These are phyloP conservation scores for Drosophila stalkeri DNA, from an alignment of 2,888 invertebrate species.

Conservation along the genomic window DNA sequence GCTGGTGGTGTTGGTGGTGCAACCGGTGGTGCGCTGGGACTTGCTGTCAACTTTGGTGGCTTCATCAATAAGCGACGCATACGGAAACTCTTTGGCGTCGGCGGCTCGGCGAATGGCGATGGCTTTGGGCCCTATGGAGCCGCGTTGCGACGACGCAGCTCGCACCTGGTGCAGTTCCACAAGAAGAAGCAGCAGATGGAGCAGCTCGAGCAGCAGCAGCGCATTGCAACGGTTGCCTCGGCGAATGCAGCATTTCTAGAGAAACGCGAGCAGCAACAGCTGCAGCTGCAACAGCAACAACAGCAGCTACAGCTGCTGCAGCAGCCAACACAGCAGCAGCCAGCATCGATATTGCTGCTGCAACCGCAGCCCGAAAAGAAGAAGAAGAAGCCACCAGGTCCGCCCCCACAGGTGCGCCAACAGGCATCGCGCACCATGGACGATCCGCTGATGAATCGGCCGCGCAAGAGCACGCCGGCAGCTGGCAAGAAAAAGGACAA, in stretches of 20 bases:
- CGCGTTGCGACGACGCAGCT: constrained; percentile 77
- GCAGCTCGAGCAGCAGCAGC: constrained; percentile 80
- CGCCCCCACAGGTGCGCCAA: constrained; percentile 79
- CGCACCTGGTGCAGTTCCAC: constrained; percentile 80
- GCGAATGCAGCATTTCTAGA: constrained; percentile 79
- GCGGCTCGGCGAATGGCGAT: constrained; percentile 47
- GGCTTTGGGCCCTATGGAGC: constrained; percentile 60
- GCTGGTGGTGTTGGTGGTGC: constrained; percentile 20
- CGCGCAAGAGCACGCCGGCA: constrained; percentile 73
- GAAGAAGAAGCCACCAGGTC: constrained; percentile 82
- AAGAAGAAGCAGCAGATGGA: constrained; percentile 78
- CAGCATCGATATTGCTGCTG: constrained; percentile 62
- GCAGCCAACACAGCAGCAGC: constrained; percentile 63
- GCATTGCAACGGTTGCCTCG: constrained; percentile 76
- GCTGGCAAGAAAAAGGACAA: constrained; percentile 70
- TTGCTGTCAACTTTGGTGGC: constrained; percentile 59
- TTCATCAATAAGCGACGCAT: constrained; percentile 82
- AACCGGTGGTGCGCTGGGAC: constrained; percentile 58
- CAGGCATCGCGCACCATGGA: constrained; percentile 79
- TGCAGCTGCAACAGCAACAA: constrained; percentile 42
- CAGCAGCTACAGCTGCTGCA: constrained; percentile 42
- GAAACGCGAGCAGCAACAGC: constrained; percentile 67
- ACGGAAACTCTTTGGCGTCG: constrained; percentile 78
- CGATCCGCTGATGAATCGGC: constrained; percentile 84
- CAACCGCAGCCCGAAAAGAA: constrained; percentile 65